phyloP scores from a whole-genome alignment of 2,113 vertebrate genomes.

The Malurus melanocephalus region DNA sequence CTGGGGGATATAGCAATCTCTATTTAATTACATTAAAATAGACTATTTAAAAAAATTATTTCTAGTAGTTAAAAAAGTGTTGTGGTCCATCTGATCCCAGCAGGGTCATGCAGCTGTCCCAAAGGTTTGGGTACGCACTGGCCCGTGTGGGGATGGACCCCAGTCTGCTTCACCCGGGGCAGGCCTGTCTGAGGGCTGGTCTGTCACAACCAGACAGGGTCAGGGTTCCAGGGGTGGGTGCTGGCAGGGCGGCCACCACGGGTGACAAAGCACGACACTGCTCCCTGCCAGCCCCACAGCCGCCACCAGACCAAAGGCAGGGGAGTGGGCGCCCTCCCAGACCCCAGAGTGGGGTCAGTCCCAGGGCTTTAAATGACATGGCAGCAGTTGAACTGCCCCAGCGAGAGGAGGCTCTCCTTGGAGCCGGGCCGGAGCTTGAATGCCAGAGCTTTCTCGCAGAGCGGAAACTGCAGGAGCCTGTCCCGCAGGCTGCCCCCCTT shows the following conservation, averaged over 20 bases:
- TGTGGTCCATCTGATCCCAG: fast-evolving
- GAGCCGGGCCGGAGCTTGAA: slow-evolving; percentile 61
- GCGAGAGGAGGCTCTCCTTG: slow-evolving; percentile 82
- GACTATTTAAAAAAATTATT: slow-evolving; percentile 64
- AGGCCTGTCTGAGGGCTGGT: neutral
- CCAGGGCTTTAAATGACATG: slow-evolving; percentile 71
- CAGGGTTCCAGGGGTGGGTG: fast-evolving
- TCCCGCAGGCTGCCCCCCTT: slow-evolving; percentile 75
- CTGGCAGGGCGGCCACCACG: fast-evolving
- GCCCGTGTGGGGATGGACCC: fast-evolving
- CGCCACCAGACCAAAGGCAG: neutral
- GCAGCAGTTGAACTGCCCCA: slow-evolving; percentile 90
- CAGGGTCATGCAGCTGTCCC: neutral
- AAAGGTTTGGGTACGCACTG: neutral
- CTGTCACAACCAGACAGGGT: neutral
- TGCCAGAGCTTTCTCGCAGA: slow-evolving; percentile 66
- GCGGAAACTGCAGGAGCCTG: slow-evolving; percentile 62
- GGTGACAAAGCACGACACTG: neutral
- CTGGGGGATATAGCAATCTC: slow-evolving; percentile 27
- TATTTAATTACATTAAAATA: slow-evolving; percentile 64
- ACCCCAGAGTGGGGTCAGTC: fast-evolving
- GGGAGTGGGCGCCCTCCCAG: fast-evolving
- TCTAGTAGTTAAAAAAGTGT: slow-evolving; percentile 49
- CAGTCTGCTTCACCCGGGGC: neutral
- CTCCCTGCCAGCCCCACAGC: fast-evolving